Evolutionary conservation across 2,888 invertebrate genomes (phyloP), one percentile per base, ranked within the genome.

Genomic region (Catocala nupta): DNA sequence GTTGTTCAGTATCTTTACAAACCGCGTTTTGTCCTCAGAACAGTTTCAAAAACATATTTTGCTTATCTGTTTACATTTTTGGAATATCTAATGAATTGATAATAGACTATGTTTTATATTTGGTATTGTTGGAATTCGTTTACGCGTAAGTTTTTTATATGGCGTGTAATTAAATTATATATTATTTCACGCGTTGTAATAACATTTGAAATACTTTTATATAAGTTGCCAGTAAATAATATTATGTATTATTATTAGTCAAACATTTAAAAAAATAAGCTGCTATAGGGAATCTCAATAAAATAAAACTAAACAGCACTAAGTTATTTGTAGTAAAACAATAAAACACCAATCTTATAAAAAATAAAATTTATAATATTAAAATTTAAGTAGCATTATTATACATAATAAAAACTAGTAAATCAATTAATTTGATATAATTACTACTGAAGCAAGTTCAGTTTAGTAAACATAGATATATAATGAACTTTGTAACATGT

Each of bases 61-160:
- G 48, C 55, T 55, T 39, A 43, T 55, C 71, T 83, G 82, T 81
- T 84, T 81, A 82, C 82, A 75, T 79, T 72, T 59, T 48, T 12
- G 33, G 50, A 55, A 51, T 57, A 52, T 47, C 51, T 9, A 34
- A 44, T 16, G n/a, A 45, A 13, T 9, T 36, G 6, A n/a, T 51
- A 13, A 5, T 36, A 7, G 12, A 39, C 8, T 36, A 36, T 33
- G 51, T 13, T 51, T 12, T 36, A 51, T 7, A 51, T 12, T 36
- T 36, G 8, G 36, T 12, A 13, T 36, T 36, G 36, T n/a, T 51
- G 16, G 12, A 16, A 11, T 42, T 55, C 2, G 55, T 52, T 7
- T 52, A 48, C 43, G 42, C 33, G 43, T 43, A 47, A 50, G 13
- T 39, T 44, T 25, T 52, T 16, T 4, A 7, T 63, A 6, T 54